Evolutionary conservation across 1,140 invertebrate genomes (phyloP), one percentile per base, ranked within the genome.

Genomic region (Drosophila nebulosa): DNA sequence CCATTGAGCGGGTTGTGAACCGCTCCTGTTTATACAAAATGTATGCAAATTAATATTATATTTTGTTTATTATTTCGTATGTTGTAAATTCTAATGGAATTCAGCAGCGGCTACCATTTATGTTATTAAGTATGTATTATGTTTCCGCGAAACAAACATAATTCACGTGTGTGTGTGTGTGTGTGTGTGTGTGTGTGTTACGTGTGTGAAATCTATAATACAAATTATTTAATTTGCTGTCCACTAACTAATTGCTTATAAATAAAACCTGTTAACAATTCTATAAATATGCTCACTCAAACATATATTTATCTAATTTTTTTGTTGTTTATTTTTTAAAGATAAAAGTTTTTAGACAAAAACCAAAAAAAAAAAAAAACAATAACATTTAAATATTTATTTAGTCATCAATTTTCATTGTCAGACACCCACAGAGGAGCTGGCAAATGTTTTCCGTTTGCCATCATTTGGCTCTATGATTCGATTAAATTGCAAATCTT

Each of bases 371-470:
- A 21, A 46, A 55, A 30, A 62, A 70, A 56, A 27, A 58, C 7
- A 46, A 55, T 3, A 18, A 21, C 3, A 32, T 55, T 35, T 65
- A 5, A 59, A 59, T 22, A 51, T 27, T 27, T 10, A 55, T 59
- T 58, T 39, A 32, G 65, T 36, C 22, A 46, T 46, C 12, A 21
- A 50, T n/a, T 57, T 16, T 52, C 14, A 36, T 35, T 67, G 6
- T 53, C 59, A 35, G 27, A 52, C 73, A 72, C 73, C 69, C 69
- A 76, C 72, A 58, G 53, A 50, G 27, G 27, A 36, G 7, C 14
- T 42, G 21, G 22, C 46, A 70, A 72, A 68, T 72, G 69, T 63
- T 68, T 74, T 78, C 64, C 70, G 70, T 78, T 77, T 61, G 69
- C 55, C 21, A 70, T 70, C 51, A 69, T 36, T 63, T 65, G 65